phyloP scores from a whole-genome alignment of 2,797 vertebrate genomes.

The Paramormyrops hopkinsi region DNA sequence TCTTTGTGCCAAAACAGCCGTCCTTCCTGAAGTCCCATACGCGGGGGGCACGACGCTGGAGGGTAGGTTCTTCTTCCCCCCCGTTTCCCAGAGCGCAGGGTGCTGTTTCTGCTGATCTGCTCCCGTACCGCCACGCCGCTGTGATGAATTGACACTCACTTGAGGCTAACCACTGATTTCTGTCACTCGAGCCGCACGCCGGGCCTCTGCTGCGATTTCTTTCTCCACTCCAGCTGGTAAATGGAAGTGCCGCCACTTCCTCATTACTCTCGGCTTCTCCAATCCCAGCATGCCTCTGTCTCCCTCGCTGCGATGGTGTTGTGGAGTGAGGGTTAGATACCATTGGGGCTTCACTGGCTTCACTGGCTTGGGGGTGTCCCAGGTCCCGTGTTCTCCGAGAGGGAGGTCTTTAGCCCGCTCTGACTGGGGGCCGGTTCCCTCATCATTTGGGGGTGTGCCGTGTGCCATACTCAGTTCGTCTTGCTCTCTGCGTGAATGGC shows the following conservation, averaged over 20 bases:
- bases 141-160: slow-evolving; percentile 11
- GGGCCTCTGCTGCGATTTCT: background rate
- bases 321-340: background rate
- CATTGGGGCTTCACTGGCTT: background rate
- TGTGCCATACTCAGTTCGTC: background rate
- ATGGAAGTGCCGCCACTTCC: background rate
- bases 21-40: background rate
- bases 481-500: background rate
- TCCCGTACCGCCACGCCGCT: background rate
- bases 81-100: background rate
- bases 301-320: background rate
- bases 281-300: background rate
- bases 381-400: background rate
- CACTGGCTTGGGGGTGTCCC: background rate
- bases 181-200: background rate
- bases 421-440: background rate
- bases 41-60: background rate
- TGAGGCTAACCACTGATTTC: background rate
- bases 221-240: background rate
- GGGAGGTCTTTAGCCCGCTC: background rate
- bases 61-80: background rate
- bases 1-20: background rate
- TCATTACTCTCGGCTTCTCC: background rate
- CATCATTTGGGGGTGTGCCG: background rate
- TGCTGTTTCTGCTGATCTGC: background rate